Evolutionary conservation across 2,113 vertebrate species (phyloP), one percentile per base, ranked within the genome.

Genomic region (Symphodus melops): DNA sequence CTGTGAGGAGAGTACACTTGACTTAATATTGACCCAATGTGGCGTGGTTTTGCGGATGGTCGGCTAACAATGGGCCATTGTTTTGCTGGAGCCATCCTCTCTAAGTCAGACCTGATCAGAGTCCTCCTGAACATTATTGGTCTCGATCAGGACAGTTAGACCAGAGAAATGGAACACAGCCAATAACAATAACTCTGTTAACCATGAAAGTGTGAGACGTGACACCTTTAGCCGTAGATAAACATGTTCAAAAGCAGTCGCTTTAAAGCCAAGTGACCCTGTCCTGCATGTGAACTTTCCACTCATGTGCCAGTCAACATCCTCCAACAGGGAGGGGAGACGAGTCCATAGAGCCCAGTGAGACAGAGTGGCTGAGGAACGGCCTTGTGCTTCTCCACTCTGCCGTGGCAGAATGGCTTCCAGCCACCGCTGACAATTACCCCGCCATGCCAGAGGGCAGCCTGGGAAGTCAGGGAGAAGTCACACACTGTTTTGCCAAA

Each of bases 1-100:
- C 90, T 93, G 76, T 86, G 86, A 82, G 81, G 79, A 86, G 86
- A 90, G 87, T 86, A 90, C 90, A 92, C 86, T 93, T 92, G 91
- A 92, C 91, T 91, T 93, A 91, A 92, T 92, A 90, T 93, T 93
- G 90, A 93, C 91, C 92, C 87, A 85, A 86, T 89, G 82, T 92
- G 88, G 91, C 85, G 77, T 91, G 91, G 87, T 90, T 85, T 87
- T 89, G 89, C 80, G 83, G 88, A 86, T 89, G 83, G 81, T 80
- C 66, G 73, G 68, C 72, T 77, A 87, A 92, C 91, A 93, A 92
- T 91, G 77, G 86, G 36, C 83, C 76, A 88, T 92, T 93, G 91
- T 92, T 86, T 74, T 6, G 57, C 33, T 64, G 68, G 79, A 88
- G 72, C 76, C 59, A 62, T 72, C 48, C 86, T 81, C 75, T 90